Evolutionary conservation across 1,140 invertebrate genomes (phyloP).

Genomic region (Neoseiulus cucumeris): DNA sequence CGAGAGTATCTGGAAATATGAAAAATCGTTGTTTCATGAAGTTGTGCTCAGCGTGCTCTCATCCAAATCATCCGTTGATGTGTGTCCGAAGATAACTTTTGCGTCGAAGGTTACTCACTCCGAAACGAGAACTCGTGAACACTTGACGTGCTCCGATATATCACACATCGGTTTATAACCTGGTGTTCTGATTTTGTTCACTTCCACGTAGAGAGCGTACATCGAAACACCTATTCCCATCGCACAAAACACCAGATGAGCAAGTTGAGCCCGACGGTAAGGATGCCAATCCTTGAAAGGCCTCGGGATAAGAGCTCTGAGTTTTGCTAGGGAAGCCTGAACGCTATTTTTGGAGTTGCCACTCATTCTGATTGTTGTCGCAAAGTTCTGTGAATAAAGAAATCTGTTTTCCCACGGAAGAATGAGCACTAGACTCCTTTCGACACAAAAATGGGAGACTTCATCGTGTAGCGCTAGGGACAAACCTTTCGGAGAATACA

Average conservation of each 20-base stretch:
- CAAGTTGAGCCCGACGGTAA: neutral
- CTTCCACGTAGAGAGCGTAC: constrained; percentile 4
- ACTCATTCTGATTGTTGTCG: too few species aligned
- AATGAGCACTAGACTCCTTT: too few species aligned
- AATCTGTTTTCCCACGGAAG: too few species aligned
- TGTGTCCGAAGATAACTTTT: neutral
- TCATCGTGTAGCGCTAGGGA: too few species aligned
- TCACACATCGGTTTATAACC: neutral
- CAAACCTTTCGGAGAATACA: too few species aligned
- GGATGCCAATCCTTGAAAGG: neutral
- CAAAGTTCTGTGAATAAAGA: too few species aligned
- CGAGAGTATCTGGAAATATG: constrained; percentile 18
- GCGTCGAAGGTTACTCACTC: neutral
- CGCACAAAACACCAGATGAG: neutral
- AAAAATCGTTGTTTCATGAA: neutral
- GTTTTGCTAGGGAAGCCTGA: too few species aligned
- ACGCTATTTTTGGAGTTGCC: too few species aligned
- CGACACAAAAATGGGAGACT: too few species aligned
- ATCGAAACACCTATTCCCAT: neutral
- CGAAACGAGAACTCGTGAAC: neutral
- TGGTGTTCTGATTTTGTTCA: neutral
- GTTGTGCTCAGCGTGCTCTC: neutral
- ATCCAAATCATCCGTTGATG: neutral
- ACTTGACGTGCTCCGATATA: neutral
- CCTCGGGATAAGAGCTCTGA: too few species aligned